Base-by-base conservation (phyloP, 1,140 invertebrate genomes). In the Zeugodacus cucurbitae region DNA sequence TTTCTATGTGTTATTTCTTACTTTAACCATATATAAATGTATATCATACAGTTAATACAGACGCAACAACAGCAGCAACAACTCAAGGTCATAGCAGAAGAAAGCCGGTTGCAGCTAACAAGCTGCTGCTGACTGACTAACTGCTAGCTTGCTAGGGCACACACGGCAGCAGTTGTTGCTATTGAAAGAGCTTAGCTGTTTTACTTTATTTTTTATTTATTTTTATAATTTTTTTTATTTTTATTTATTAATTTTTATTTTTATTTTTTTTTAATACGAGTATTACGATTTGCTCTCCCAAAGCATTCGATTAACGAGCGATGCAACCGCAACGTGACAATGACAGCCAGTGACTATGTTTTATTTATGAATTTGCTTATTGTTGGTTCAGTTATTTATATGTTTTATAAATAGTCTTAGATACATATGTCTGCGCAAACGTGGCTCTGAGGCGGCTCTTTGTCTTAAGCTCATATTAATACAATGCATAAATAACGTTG, bases 91-190 rank as follows among this genome's bases (percentile, higher is more conserved):
- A 82, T 37, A 82, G 44, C n/a, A 48, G 34, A 82, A 82, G 74
- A 82, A 82, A 44, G 74, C 74, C 74, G 74, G 74, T 82, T 54
- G 74, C 74, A 82, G n/a, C 22, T 62, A 67, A 29, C 59, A 62
- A 29, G 62, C 34, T 22, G 67, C n/a, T 37, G n/a, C n/a, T n/a
- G n/a, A n/a, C n/a, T n/a, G 20, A 17, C 41, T 22, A 34, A 26
- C 41, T 2, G 41, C 74, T 78, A 6, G 41, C 74, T 78, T 78
- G 10, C 41, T 26, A 78, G 10, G 74, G 37, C 74, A 48, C n/a
- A 48, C 26, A n/a, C 17, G 37, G n/a, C 44, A 74, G 26, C 67
- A 29, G 29, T 70, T 70, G 17, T 26, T 62, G 58, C n/a, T 26
- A 17, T 62, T 62, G 22, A 26, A n/a, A 62, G 22, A 62, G n/a